Evolutionary conservation across 2,888 invertebrate genomes (phyloP).

Genomic region (Globia sparganii): DNA sequence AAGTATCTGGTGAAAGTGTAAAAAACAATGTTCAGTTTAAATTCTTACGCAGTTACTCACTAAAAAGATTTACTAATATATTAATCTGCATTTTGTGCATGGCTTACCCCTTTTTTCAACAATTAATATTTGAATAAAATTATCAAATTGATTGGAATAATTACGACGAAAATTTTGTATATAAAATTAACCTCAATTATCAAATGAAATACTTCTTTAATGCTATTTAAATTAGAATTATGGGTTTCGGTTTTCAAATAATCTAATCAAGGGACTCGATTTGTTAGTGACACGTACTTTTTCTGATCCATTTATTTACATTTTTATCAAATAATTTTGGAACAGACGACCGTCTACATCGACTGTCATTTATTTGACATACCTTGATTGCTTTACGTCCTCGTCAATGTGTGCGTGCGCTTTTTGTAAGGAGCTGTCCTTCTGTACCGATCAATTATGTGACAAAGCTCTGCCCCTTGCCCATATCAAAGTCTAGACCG

Average conservation of each 20-base stretch:
- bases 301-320: not conserved
- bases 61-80: not conserved
- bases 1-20: not conserved
- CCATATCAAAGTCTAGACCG: constrained; percentile 75
- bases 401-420: not conserved
- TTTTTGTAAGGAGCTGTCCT: not conserved
- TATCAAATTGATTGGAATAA: not conserved
- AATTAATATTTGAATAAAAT: not conserved
- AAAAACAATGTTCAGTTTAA: not conserved
- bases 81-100: not conserved
- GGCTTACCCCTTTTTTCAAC: not conserved
- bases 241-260: not conserved
- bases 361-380: not conserved
- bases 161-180: not conserved
- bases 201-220: not conserved
- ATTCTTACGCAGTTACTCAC: not conserved
- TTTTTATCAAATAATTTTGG: too few relatives aligned
- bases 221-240: not conserved
- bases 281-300: not conserved
- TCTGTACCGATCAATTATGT: constrained; percentile 1
- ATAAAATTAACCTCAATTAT: not conserved
- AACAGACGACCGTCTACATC: not conserved
- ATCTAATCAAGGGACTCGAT: not conserved
- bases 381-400: not conserved
- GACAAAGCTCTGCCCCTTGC: constrained; percentile 52